phyloP scores from a whole-genome alignment of 1,140 invertebrate species.

The Drosophila bifasciata region DNA sequence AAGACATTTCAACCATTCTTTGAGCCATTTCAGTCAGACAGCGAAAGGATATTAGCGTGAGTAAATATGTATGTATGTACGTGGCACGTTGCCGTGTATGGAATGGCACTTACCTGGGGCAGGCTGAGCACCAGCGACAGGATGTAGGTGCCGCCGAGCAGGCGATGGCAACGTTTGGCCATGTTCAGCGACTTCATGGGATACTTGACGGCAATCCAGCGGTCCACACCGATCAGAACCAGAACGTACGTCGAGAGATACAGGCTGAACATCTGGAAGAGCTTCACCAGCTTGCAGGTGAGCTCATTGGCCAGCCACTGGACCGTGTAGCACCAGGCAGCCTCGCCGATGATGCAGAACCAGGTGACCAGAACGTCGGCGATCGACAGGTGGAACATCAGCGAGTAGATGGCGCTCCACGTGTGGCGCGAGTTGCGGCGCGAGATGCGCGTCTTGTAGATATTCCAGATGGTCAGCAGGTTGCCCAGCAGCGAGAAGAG shows the following conservation, averaged over 20 bases:
- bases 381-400: constrained; percentile 90
- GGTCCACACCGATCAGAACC: constrained; percentile 92
- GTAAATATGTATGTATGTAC: no score
- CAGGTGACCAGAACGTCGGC: constrained; percentile 92
- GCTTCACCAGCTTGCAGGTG: constrained; percentile 92
- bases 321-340: constrained; percentile 91
- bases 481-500: constrained; percentile 90
- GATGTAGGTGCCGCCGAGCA: constrained; percentile 88
- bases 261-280: constrained; percentile 91
- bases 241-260: constrained; percentile 94
- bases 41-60: no score
- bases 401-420: constrained; percentile 89
- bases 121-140: constrained; percentile 89
- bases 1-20: no score
- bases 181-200: constrained; percentile 90
- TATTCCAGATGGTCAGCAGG: constrained; percentile 89
- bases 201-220: constrained; percentile 92
- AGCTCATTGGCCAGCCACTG: constrained; percentile 91
- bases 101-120: constrained; percentile 89
- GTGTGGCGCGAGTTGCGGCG: constrained; percentile 86
- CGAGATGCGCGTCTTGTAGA: constrained; percentile 86
- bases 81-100: not conserved
- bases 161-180: constrained; percentile 86
- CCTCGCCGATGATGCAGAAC: constrained; percentile 92
- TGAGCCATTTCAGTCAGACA: no score